Conservation (phyloP, 2,888 invertebrate species). For the Eilema depressum region DNA sequence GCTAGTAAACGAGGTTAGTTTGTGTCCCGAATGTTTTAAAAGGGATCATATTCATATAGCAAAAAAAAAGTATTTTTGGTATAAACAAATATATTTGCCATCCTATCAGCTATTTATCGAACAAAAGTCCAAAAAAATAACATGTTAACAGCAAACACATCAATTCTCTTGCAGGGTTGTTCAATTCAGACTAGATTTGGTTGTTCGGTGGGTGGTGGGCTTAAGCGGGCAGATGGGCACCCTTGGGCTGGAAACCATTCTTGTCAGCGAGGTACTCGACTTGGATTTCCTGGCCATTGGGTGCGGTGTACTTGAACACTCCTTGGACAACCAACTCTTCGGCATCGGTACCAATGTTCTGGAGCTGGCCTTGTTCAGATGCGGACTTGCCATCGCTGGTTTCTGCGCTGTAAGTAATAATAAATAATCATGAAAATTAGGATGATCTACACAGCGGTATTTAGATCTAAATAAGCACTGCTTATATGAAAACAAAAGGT, state of each 20-base stretch:
- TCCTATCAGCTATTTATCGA: conserved; percentile 47
- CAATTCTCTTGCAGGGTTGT: conserved; percentile 34
- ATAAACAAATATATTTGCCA: conserved; percentile 52
- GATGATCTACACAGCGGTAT: background rate
- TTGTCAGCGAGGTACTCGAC: conserved; percentile 84
- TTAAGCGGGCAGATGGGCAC: conserved; percentile 64
- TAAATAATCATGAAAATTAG: background rate
- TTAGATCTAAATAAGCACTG: too few species aligned
- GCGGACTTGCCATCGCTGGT: conserved; percentile 73
- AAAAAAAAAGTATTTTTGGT: conserved; percentile 26
- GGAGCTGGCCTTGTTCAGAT: conserved; percentile 68
- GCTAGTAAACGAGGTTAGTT: too few species aligned
- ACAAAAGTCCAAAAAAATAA: conserved; percentile 44
- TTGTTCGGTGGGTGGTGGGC: conserved; percentile 20
- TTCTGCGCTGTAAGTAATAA: conserved; percentile 56
- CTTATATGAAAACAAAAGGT: too few species aligned
- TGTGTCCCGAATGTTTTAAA: background rate
- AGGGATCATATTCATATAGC: too few species aligned
- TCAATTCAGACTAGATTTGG: conserved; percentile 47
- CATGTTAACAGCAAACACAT: conserved; percentile 19
- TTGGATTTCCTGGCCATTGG: conserved; percentile 78
- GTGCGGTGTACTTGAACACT: conserved; percentile 75
- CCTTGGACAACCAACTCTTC: conserved; percentile 83
- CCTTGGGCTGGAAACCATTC: conserved; percentile 83
- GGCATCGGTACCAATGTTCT: conserved; percentile 77